These are phyloP conservation scores for Conus ventricosus DNA, from an alignment of 1,140 invertebrate genomes.

Conservation along the genomic window DNA sequence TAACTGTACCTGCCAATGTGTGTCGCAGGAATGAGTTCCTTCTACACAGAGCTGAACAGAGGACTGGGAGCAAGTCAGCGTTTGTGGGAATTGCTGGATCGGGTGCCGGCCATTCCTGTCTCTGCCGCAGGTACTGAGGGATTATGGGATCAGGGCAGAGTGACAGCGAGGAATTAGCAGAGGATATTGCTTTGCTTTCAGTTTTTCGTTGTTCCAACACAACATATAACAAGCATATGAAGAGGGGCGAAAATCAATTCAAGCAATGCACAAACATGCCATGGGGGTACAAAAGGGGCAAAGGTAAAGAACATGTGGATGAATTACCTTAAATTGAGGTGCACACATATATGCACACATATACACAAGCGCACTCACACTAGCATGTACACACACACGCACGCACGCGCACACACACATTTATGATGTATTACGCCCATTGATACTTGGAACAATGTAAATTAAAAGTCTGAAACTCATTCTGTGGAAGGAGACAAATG, in stretches of 20 bases:
- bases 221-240: too few relatives aligned
- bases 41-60: constrained; percentile 95
- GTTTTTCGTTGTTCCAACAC: not conserved
- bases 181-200: not conserved
- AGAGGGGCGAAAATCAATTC: not conserved
- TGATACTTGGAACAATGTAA: too few relatives aligned
- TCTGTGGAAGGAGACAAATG: too few relatives aligned
- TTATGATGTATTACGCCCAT: too few relatives aligned
- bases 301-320: not conserved
- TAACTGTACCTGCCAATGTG: too few relatives aligned
- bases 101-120: constrained; percentile 82
- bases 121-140: constrained; percentile 55
- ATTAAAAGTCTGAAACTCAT: too few relatives aligned
- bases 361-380: not conserved
- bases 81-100: constrained; percentile 92
- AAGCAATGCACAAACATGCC: not conserved
- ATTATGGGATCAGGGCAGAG: not conserved
- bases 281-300: not conserved
- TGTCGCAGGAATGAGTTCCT: constrained; percentile 84
- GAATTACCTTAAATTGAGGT: not conserved
- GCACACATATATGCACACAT: not conserved
- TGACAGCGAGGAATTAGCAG: not conserved
- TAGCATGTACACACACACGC: not conserved
- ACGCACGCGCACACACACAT: not conserved
- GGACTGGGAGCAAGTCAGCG: constrained; percentile 92